These are phyloP conservation scores for Shinisaurus crocodilurus DNA, from an alignment of 2,113 vertebrate genomes.

Conservation along the genomic window DNA sequence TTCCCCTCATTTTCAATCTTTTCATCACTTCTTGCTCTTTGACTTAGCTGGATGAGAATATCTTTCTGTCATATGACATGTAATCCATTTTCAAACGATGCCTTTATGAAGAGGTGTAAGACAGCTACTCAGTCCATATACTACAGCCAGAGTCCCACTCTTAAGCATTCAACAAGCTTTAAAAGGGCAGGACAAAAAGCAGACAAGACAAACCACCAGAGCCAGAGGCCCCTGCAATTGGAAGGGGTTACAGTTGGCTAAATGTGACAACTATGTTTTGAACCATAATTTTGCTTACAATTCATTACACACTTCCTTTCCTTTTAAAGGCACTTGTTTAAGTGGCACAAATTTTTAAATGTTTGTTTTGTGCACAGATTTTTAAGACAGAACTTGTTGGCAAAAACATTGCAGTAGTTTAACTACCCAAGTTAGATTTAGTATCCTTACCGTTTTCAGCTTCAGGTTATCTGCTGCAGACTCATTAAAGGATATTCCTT, in stretches of 20 bases:
- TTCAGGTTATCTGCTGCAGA: conserved; percentile 96
- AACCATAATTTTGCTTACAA: neutral
- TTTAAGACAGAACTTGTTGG: conserved; percentile 5
- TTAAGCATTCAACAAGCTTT: neutral
- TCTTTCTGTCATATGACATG: too few species aligned
- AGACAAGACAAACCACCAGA: neutral
- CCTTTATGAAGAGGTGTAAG: too few species aligned
- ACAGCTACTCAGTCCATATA: neutral
- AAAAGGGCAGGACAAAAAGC: neutral
- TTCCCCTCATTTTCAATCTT: too few species aligned
- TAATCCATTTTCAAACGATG: too few species aligned
- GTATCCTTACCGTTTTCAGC: conserved; percentile 89
- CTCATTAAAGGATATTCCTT: conserved; percentile 97
- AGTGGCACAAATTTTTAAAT: neutral
- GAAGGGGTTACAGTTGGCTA: neutral
- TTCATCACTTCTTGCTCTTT: too few species aligned
- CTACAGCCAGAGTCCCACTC: neutral
- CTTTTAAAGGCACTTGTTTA: neutral
- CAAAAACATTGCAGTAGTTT: neutral
- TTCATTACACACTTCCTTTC: neutral
- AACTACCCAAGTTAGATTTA: neutral
- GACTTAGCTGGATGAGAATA: too few species aligned
- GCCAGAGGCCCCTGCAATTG: neutral
- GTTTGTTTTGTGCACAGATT: neutral
- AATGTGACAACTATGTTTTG: neutral